These are phyloP conservation scores for Notarius lentiginosus DNA, from an alignment of 2,113 vertebrate species.

Conservation along the genomic window DNA sequence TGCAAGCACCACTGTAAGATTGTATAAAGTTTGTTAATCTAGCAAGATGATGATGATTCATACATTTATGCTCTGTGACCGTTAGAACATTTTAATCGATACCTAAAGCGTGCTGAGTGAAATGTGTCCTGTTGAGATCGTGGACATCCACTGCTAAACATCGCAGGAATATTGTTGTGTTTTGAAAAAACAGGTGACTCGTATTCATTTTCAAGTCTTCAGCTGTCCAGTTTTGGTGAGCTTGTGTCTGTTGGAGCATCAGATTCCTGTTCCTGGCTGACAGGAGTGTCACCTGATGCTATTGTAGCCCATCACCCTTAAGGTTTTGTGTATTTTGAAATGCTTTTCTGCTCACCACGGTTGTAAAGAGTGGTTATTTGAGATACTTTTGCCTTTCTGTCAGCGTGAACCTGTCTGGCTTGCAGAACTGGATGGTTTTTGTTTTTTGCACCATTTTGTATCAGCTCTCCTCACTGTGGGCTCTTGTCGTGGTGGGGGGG, in stretches of 20 bases:
- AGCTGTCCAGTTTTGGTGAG: neutral
- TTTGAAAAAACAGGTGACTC: neutral
- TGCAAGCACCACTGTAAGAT: too few relatives aligned
- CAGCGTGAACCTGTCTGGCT: neutral
- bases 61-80: too few relatives aligned
- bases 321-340: neutral
- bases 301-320: neutral
- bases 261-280: neutral
- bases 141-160: too few relatives aligned
- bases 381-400: neutral
- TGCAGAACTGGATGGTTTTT: too few relatives aligned
- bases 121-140: neutral
- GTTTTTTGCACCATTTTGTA: neutral
- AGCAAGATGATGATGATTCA: too few relatives aligned
- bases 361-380: neutral
- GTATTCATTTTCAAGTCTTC: neutral
- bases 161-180: too few relatives aligned
- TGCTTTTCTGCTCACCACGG: neutral
- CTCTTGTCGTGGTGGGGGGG: too few relatives aligned
- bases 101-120: neutral
- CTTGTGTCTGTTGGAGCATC: neutral
- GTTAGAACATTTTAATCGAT: neutral
- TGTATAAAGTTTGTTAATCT: too few relatives aligned
- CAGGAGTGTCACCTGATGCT: neutral
- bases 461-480: too few relatives aligned